Percentiles rank a stretch among this genome's conserved stretches.
These are phyloP conservation scores for Petrolisthes cinctipes DNA, from an alignment of 2,888 invertebrate genomes.

Conservation along the genomic window DNA sequence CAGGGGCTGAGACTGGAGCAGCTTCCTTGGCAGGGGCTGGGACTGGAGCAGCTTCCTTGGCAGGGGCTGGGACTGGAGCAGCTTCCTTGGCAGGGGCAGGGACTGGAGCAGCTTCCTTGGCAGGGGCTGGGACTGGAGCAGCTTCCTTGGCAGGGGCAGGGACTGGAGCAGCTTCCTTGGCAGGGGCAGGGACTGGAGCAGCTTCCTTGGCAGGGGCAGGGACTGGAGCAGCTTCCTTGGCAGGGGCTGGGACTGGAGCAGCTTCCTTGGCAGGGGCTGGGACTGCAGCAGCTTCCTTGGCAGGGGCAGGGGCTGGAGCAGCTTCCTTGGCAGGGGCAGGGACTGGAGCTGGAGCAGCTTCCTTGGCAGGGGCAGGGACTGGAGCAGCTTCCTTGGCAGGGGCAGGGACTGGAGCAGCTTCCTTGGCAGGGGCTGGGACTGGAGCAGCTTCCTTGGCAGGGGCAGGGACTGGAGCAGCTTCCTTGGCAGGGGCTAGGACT, in stretches of 20 bases:
- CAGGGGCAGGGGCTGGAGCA: not conserved
- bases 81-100: not conserved
- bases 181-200: not conserved
- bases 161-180: not conserved
- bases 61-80: conserved; percentile 8
- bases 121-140: not conserved
- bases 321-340: conserved; percentile 19
- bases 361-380: conserved; percentile 10
- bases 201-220: conserved; percentile 6
- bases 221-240: conserved; percentile 3
- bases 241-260: not conserved
- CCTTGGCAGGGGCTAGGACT: not conserved
- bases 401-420: not conserved
- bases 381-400: conserved; percentile 21
- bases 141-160: conserved; percentile 9
- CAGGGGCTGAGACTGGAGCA: not conserved
- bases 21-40: conserved; percentile 19
- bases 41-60: conserved; percentile 7
- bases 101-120: conserved; percentile 10
- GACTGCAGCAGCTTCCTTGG: not conserved
- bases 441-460: not conserved
- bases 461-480: not conserved
- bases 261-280: not conserved
- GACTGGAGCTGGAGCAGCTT: not conserved
- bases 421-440: not conserved